Evolutionary conservation across 2,113 vertebrate genomes (phyloP), one percentile per base, ranked within the genome.

Genomic region (Mugil cephalus): DNA sequence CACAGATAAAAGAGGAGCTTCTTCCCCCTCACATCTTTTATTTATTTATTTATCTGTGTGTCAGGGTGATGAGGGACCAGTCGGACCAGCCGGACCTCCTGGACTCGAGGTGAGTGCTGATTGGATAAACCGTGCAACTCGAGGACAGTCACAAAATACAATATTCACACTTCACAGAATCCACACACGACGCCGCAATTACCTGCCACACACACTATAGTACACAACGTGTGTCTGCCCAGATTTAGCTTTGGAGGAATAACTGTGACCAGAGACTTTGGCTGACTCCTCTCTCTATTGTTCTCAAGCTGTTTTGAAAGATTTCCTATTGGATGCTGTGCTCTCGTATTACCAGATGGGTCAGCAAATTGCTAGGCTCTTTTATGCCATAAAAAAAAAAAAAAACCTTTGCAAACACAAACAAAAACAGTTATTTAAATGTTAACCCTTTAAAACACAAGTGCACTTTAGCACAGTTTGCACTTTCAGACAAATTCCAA

Each of bases 41-140:
- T 0, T 8, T 12, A n/a, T 17, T 4, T 46, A 15, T 36, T 35
- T 46, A n/a, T n/a, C n/a, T 64, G 6, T 70, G 55, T 56, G 56
- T 67, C 79, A 99, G 98, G 98, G 97, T 34, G 96, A 99, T 51
- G 96, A 96, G 88, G 98, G 98, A 48, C 95, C 95, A 45, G 62
- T 82, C 60, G 97, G 97, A 78, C 95, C 95, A 79, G 89, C 93
- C 65, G 98, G 97, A 77, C 69, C 90, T 10, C 83, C 94, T 60
- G 98, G 97, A 80, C 80, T 90, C 65, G 96, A 98, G 96, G 98
- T 99, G 94, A 93, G 95, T 92, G 74, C 50, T 69, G 54, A 77
- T 60, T 83, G 53, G 69, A 79, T 60, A n/a, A 74, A 39, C 39
- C 24, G 18, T 50, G 53, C 19, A 45, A 24, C 40, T 63, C 6